phyloP scores from a whole-genome alignment of 2,888 invertebrate species.

The Tachystola acroxantha region DNA sequence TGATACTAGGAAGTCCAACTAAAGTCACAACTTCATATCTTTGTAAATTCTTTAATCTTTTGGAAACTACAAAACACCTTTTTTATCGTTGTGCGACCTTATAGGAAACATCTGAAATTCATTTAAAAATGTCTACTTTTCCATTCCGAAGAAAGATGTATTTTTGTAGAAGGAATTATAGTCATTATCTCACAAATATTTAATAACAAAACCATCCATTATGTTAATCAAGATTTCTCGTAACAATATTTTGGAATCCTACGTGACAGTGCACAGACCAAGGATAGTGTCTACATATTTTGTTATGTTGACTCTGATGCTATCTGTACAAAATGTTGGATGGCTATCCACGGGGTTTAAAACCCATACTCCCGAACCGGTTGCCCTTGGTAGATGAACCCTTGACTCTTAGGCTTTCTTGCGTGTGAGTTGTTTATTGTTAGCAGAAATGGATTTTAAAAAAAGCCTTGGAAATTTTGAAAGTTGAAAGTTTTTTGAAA shows the following conservation, averaged over 20 bases:
- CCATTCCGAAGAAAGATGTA: too few relatives aligned
- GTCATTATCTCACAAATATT: conserved; percentile 13
- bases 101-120: too few relatives aligned
- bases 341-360: conserved; percentile 26
- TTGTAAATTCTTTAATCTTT: too few relatives aligned
- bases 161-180: too few relatives aligned
- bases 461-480: neutral
- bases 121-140: too few relatives aligned
- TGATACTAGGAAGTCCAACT: too few relatives aligned
- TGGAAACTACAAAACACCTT: too few relatives aligned
- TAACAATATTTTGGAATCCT: conserved; percentile 24
- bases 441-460: neutral
- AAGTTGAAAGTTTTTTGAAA: neutral
- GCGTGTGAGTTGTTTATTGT: conserved; percentile 12
- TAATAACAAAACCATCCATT: conserved; percentile 11
- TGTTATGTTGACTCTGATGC: conserved; percentile 23
- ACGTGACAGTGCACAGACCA: conserved; percentile 31
- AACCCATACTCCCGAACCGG: conserved; percentile 31
- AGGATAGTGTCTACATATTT: conserved; percentile 20
- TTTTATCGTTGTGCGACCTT: too few relatives aligned
- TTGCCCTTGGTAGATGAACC: conserved; percentile 53
- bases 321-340: conserved; percentile 22
- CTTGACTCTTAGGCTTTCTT: conserved; percentile 28
- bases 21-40: too few relatives aligned
- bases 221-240: conserved; percentile 23